Evolutionary conservation across 37 sponge, comb jelly and placozoan genomes (phyloP).

Genomic region (Tethya wilhelma): DNA sequence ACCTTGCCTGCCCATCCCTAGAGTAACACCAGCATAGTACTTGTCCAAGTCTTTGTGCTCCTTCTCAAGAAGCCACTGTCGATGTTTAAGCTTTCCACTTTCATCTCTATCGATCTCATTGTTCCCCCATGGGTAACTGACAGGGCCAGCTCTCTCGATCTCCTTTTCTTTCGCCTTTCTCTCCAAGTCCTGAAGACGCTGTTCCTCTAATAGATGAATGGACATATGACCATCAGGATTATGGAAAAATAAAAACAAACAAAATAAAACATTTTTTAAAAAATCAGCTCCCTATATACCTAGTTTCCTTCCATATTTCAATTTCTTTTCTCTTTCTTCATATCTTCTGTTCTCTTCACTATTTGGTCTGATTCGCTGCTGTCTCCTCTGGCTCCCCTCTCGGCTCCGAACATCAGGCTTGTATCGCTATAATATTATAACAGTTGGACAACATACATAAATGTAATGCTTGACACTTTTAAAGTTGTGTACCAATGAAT

Average conservation of each 20-base stretch:
- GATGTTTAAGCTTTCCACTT: slow-evolving; percentile 55
- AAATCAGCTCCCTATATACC: too few relatives aligned
- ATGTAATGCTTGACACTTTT: too few relatives aligned
- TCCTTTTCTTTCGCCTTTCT: slow-evolving; percentile 9
- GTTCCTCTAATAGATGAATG: too few relatives aligned
- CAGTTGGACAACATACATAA: too few relatives aligned
- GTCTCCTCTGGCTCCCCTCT: background rate
- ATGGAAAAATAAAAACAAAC: too few relatives aligned
- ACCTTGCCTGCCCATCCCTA: slow-evolving; percentile 6
- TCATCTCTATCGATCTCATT: slow-evolving; percentile 34
- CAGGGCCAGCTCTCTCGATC: background rate
- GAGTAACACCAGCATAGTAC: background rate
- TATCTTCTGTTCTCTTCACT: slow-evolving; percentile 13
- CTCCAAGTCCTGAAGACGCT: slow-evolving; percentile 22
- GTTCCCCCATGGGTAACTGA: slow-evolving; percentile 43
- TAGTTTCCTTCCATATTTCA: slow-evolving; percentile 43
- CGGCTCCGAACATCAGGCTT: too few relatives aligned
- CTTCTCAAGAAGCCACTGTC: background rate
- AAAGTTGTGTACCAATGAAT: slow-evolving; percentile 49
- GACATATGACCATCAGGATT: too few relatives aligned
- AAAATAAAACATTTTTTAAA: background rate
- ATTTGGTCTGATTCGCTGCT: background rate
- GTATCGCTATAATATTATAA: too few relatives aligned
- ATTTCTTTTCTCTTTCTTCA: slow-evolving; percentile 16
- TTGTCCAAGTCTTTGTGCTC: background rate